Base-by-base conservation (phyloP, 2,797 vertebrate species). In the Salmo trutta region DNA sequence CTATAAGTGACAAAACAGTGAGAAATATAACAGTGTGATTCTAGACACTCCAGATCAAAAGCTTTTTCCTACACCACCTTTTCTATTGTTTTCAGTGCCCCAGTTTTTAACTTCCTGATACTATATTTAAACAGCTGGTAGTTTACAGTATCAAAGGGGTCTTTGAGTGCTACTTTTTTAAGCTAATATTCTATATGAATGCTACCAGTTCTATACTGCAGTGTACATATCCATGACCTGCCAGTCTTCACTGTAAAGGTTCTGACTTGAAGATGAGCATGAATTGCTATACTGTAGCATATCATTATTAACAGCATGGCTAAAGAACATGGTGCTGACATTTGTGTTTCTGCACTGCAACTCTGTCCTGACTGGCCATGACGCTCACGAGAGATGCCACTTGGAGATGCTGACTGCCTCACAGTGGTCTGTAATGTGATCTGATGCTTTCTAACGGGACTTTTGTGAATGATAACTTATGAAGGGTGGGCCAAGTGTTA, bases 391-490 rank as follows among this genome's bases (percentile, higher is more conserved):
- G 29, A 81, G 71, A 78, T 80, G 73, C 80, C 77, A 59, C 71
- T 85, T 77, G 62, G 71, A 78, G 83, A 87, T 80, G 85, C 79
- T 82, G 80, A 82, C 82, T 81, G 77, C 75, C 83, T 79, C 86
- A 82, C 85, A 12, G 47, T 86, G 79, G 80, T 36, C 88, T 19
- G 51, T 79, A 86, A 89, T 86, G 76, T 84, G 75, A 89, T 66
- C 64, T 65, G 72, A 71, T 36, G n/a, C 54, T 72, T 74, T 66
- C 64, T 59, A 71, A 56, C 15, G 29, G 66, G 65, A 47, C 41
- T 19, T 70, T 41, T 27, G 36, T 77, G 67, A 31, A 74, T 66
- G 53, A 71, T 77, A 53, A 27, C 77, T 74, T 75, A 71, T 67
- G 31, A 36, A 71, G 47, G 74, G 54, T 24, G 65, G 71, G 71